These are phyloP conservation scores for Blastomussa wellsi DNA, from an alignment of 92 coral and sea anemone genomes.

Conservation along the genomic window DNA sequence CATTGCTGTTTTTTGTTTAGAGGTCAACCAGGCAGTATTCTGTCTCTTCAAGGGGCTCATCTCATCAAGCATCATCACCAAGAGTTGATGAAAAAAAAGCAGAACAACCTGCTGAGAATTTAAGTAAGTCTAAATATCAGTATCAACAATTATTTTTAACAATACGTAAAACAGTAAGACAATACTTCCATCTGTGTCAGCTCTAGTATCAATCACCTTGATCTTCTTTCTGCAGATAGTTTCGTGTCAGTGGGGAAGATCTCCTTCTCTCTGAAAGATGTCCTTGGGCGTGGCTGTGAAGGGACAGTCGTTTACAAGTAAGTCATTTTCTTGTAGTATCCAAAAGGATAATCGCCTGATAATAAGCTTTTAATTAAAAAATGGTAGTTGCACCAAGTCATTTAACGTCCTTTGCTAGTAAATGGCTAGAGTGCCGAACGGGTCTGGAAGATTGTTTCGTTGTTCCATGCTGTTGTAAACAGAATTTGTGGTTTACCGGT, in stretches of 20 bases:
- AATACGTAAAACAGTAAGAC: too few species aligned
- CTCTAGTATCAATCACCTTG: too few species aligned
- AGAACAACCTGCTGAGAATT: slow-evolving; percentile 24
- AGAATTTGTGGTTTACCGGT: too few species aligned
- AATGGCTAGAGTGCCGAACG: too few species aligned
- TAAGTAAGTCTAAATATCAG: slow-evolving; percentile 8
- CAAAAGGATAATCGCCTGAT: too few species aligned
- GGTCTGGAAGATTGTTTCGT: too few species aligned
- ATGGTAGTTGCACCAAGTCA: not conserved
- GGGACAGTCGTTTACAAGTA: slow-evolving; percentile 98
- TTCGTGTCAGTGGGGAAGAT: slow-evolving; percentile 84
- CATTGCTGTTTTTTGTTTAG: slow-evolving; percentile 38
- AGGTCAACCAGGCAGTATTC: slow-evolving; percentile 76
- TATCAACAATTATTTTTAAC: not conserved
- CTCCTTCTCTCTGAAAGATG: slow-evolving; percentile 86
- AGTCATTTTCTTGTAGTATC: slow-evolving; percentile 34
- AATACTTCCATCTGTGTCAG: too few species aligned
- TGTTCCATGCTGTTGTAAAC: too few species aligned
- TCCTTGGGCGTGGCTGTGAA: slow-evolving; percentile 97
- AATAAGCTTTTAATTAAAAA: too few species aligned
- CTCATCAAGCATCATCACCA: slow-evolving; percentile 55
- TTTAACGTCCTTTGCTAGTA: not conserved
- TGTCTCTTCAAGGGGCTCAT: slow-evolving; percentile 47
- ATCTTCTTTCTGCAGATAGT: slow-evolving; percentile 38
- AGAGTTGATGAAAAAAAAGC: slow-evolving; percentile 16